Base-by-base conservation (phyloP, 1,140 invertebrate genomes). In the Drosophila jambulina region DNA sequence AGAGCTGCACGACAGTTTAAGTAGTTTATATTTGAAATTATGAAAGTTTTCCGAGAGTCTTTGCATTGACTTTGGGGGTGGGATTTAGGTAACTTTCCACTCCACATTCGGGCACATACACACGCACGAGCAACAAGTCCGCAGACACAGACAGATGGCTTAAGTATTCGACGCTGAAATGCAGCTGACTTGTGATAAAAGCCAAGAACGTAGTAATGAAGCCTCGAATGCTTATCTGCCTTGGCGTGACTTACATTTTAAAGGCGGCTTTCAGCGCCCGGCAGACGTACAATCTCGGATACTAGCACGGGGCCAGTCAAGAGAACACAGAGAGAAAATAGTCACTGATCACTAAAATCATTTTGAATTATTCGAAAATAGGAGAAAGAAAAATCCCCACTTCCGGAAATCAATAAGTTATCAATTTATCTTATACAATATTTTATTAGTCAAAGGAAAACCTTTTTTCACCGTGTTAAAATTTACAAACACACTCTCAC, bases 1-100 rank as follows among this genome's bases (percentile, higher is more conserved):
- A 34, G 43, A 23, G 25, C 63, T 61, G 46, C 70, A 83, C 86
- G 81, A 90, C 85, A 90, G 78, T 90, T 85, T 85, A 90, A 90
- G 86, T 90, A 90, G 81, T 90, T 90, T 79, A 79, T 82, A 79
- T 74, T 76, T 74, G 29, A 80, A 90, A 90, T 85, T 90, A 85
- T 85, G 75, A 90, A 90, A 85, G 81, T 90, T 90, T 82, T 48
- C 12, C 45, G 7, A 46, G 23, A 59, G 70, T 76, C 70, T 62
- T 58, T 58, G 74, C 58, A 45, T 60, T 65, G 38, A 82, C 59
- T 78, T 79, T 45, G 19, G 65, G 32, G 51, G 34, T 12, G 53
- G 53, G 53, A 67, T 68, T 72, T 68, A 56, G 61, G 45, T 63
- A 82, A 82, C 57, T 83, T 82, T 56, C 10, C 19, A 25, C 17